phyloP scores from a whole-genome alignment of 2,888 invertebrate species.

The Caenorhabditis sulstoni region DNA sequence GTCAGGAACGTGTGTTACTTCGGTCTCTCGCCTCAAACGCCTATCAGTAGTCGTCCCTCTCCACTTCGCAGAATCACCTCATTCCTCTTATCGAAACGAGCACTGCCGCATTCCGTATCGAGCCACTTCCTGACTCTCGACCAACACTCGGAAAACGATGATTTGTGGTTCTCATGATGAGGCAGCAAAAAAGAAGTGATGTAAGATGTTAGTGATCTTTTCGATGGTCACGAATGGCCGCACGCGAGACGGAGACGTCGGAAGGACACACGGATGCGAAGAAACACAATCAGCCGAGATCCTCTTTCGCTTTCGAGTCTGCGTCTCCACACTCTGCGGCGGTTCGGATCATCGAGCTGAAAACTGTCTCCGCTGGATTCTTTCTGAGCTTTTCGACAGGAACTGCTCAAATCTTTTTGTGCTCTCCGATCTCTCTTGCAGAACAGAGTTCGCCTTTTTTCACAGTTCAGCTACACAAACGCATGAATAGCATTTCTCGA shows the following conservation, averaged over 20 bases:
- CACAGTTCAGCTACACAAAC: too few species aligned
- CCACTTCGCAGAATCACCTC: constrained; percentile 36
- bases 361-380: constrained; percentile 10
- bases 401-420: too few species aligned
- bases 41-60: constrained; percentile 18
- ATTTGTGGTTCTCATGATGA: constrained; percentile 40
- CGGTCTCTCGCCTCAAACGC: constrained; percentile 6
- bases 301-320: background rate
- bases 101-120: constrained; percentile 57
- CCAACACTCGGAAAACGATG: constrained; percentile 50
- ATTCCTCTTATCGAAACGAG: constrained; percentile 18
- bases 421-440: too few species aligned
- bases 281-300: constrained; percentile 38
- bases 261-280: constrained; percentile 32
- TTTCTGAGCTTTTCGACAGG: too few species aligned
- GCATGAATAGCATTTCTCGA: too few species aligned
- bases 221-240: constrained; percentile 39
- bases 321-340: constrained; percentile 19
- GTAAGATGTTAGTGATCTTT: constrained; percentile 57
- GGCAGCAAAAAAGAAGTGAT: constrained; percentile 34
- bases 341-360: constrained; percentile 32
- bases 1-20: constrained; percentile 3
- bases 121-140: constrained; percentile 50
- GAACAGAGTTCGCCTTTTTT: too few species aligned
- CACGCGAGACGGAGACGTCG: constrained; percentile 33